Percentiles rank a stretch among this genome's conserved stretches.
Evolutionary conservation across 2,113 vertebrate genomes (phyloP).

Genomic region (Scartelaos histophorus): DNA sequence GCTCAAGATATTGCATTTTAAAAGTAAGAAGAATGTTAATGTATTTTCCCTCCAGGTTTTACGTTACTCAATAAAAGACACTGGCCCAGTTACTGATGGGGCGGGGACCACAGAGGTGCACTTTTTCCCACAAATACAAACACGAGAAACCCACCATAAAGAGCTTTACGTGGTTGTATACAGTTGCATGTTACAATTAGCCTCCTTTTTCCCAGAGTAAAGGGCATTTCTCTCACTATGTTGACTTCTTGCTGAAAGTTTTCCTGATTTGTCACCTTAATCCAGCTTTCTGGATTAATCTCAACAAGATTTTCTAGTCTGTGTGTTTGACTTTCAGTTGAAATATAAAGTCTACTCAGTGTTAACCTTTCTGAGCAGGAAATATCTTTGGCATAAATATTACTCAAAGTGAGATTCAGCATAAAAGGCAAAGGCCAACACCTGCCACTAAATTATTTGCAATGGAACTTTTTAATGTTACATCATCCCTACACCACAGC

Average conservation of each 20-base stretch:
- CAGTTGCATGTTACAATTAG: background rate
- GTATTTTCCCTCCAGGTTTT: conserved; percentile 48
- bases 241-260: background rate
- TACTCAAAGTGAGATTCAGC: conserved; percentile 3
- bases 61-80: conserved; percentile 50
- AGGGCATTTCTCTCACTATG: background rate
- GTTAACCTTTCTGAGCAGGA: background rate
- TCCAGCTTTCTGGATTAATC: background rate
- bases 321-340: background rate
- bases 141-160: conserved; percentile 18
- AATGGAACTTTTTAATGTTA: background rate
- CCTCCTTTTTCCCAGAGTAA: background rate
- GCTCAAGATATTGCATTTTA: conserved; percentile 21
- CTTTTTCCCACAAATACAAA: conserved; percentile 12
- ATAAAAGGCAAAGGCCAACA: background rate
- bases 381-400: background rate
- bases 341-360: background rate
- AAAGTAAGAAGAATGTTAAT: conserved; percentile 39
- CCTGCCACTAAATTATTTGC: background rate
- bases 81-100: background rate
- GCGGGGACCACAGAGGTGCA: conserved; percentile 5
- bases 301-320: background rate
- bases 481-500: background rate
- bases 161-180: background rate
- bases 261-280: background rate